Evolutionary conservation across 2,113 vertebrate species (phyloP).

Genomic region (Sorex fumeus): DNA sequence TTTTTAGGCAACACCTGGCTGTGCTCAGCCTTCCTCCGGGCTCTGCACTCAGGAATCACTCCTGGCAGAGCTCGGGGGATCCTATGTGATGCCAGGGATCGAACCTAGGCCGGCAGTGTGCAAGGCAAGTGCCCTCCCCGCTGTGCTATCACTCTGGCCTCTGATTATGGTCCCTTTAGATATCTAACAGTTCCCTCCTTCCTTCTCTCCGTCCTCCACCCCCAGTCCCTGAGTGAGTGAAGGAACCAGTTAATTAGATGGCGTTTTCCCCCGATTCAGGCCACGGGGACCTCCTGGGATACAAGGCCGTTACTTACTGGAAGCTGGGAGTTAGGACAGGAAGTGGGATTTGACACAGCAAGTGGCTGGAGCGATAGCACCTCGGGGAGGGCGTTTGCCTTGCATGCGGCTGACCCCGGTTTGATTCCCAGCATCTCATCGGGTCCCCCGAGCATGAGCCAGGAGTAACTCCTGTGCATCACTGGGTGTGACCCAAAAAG

Average conservation of each 20-base stretch:
- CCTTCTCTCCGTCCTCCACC: not conserved
- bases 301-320: not conserved
- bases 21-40: too few relatives aligned
- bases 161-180: not conserved
- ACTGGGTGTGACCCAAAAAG: too few relatives aligned
- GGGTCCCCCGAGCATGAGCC: too few relatives aligned
- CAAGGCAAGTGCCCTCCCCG: not conserved
- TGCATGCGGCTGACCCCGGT: too few relatives aligned
- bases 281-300: not conserved
- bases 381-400: too few relatives aligned
- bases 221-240: not conserved
- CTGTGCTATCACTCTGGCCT: not conserved
- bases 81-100: too few relatives aligned
- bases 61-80: too few relatives aligned
- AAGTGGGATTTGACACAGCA: not conserved
- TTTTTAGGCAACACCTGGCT: too few relatives aligned
- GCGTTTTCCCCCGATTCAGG: conserved; percentile 16
- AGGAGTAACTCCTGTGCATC: too few relatives aligned
- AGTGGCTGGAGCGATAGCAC: too few relatives aligned
- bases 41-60: too few relatives aligned
- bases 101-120: not conserved
- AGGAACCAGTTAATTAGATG: conserved; percentile 22
- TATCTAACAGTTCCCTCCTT: not conserved
- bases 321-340: not conserved
- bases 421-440: too few relatives aligned